Evolutionary conservation across 2,888 invertebrate genomes (phyloP).

Genomic region (Chironomus tentans): DNA sequence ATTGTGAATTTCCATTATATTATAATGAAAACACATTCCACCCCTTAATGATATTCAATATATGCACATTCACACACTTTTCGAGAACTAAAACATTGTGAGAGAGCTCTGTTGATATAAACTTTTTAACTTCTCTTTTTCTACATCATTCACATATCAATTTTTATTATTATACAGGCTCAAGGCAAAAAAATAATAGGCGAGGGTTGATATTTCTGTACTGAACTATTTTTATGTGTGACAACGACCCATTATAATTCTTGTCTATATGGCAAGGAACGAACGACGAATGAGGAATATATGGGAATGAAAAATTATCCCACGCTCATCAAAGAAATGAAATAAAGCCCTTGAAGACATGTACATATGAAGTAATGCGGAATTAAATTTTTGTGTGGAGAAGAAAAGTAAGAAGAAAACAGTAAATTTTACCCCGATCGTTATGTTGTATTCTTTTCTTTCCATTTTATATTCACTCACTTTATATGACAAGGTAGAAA

Average conservation of each 20-base stretch:
- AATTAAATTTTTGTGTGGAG: background rate
- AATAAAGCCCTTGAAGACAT: background rate
- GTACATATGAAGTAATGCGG: background rate
- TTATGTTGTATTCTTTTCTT: background rate
- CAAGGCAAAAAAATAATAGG: background rate
- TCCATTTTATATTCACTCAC: background rate
- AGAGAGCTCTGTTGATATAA: background rate
- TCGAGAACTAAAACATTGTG: background rate
- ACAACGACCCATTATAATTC: background rate
- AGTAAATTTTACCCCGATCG: background rate
- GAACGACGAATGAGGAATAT: background rate
- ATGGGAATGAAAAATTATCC: constrained; percentile 16
- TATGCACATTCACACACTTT: constrained; percentile 15
- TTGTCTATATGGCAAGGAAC: background rate
- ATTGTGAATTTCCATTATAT: background rate
- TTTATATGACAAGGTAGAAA: background rate
- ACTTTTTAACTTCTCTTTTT: background rate
- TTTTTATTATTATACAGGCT: background rate
- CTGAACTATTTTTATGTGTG: background rate
- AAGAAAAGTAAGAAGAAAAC: background rate
- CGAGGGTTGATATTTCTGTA: constrained; percentile 2
- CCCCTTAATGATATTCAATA: background rate
- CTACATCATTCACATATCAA: background rate
- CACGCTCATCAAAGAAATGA: constrained; percentile 8
- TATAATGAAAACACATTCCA: background rate